Evolutionary conservation across 2,113 vertebrate species (phyloP).

Genomic region (Labeo rohita): DNA sequence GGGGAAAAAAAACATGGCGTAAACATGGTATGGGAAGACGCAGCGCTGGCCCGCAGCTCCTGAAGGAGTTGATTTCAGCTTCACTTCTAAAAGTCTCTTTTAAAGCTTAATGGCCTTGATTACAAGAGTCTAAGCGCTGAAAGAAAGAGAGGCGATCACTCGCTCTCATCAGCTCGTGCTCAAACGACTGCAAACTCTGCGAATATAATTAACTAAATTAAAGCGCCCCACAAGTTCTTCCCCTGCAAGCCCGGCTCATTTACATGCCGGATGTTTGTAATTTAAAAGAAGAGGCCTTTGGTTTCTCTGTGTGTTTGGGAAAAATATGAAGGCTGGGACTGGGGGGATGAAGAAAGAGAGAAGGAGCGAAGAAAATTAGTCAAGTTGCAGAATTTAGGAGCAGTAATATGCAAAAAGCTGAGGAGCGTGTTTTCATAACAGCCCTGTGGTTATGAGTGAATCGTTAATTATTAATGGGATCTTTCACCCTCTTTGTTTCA

Average conservation of each 20-base stretch:
- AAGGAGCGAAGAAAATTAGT: constrained; percentile 47
- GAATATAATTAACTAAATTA: constrained; percentile 60
- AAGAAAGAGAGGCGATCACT: constrained; percentile 27
- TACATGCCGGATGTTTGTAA: constrained; percentile 61
- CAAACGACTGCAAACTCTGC: constrained; percentile 47
- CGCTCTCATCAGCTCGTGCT: constrained; percentile 32
- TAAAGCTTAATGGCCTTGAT: constrained; percentile 46
- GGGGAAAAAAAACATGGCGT: not conserved
- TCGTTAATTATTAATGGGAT: constrained; percentile 61
- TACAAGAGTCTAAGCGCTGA: constrained; percentile 39
- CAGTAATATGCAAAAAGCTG: constrained; percentile 58
- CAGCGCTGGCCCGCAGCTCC: not conserved
- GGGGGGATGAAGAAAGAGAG: constrained; percentile 25
- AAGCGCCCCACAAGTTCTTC: constrained; percentile 60
- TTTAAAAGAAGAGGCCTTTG: constrained; percentile 47
- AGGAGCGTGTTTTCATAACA: constrained; percentile 44
- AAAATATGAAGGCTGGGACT: constrained; percentile 30
- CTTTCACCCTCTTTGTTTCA: constrained; percentile 58
- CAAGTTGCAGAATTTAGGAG: constrained; percentile 56
- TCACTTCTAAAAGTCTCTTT: constrained; percentile 38
- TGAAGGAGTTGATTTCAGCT: constrained; percentile 25
- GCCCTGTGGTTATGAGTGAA: constrained; percentile 55
- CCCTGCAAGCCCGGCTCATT: constrained; percentile 61
- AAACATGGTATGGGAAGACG: not conserved
- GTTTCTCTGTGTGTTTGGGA: constrained; percentile 50